Evolutionary conservation across 2,888 invertebrate genomes (phyloP), one percentile per base, ranked within the genome.

Genomic region (Thelaira solivaga): DNA sequence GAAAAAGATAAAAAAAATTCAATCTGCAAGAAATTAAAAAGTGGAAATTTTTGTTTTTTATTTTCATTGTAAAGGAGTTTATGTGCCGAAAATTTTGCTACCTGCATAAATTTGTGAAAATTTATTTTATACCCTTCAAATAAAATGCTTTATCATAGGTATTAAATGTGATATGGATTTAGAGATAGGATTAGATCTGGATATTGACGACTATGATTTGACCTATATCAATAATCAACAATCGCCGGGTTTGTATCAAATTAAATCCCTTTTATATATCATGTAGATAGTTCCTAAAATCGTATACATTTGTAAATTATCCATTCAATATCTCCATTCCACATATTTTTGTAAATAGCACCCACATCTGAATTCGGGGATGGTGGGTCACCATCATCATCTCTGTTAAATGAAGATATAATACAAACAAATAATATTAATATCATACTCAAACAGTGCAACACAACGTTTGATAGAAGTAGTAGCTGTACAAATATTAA

Each of bases 401-500:
- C 73, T 67, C 22, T 67, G 16, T 51, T 74, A 45, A 74, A 61
- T 67, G 74, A 74, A 67, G 74, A 74, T 59, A 26, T 74, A 45
- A 61, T 59, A 43, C 74, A 74, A 67, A 51, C 59, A 59, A 67
- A 74, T 74, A 74, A 74, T 53, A 74, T 61, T 51, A 67, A 73
- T 73, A 65, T 57, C 47, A 57, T 59, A 73, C 73, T 67, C 43
- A 74, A 74, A 74, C 74, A 74, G 74, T 74, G 67, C 61, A 61
- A 61, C 43, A 49, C 55, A 49, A 45, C 11, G 16, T 13, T 41
- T 34, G 36, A 20, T 61, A 13, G 18, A 16, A 43, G 22, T 31
- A 53, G 6, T 26, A 47, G 36, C 47, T 47, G 43, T 47, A 34
- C 49, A 11, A 67, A 45, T 20, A 67, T 29, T 20, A 57, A 3